Evolutionary conservation across 2,888 invertebrate species (phyloP).

Genomic region (Nycteola revayana): DNA sequence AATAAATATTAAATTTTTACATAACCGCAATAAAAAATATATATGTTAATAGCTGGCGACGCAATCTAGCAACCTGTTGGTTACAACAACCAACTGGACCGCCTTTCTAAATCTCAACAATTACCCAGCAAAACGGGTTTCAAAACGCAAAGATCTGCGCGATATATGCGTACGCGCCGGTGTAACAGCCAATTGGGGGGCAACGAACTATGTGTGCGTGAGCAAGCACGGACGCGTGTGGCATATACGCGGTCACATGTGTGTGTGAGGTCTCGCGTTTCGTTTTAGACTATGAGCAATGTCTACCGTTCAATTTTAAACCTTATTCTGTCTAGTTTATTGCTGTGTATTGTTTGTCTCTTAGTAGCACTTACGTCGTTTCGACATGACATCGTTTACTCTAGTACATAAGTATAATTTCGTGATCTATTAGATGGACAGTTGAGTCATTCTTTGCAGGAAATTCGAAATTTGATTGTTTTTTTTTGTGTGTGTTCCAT

Average conservation of each 20-base stretch:
- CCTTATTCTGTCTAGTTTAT: conserved; percentile 39
- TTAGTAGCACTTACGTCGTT: no score
- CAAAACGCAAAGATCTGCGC: conserved; percentile 52
- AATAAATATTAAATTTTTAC: conserved; percentile 39
- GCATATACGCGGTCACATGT: conserved; percentile 25
- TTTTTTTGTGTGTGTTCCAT: conserved; percentile 36
- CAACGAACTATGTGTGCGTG: conserved; percentile 36
- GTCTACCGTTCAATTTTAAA: conserved; percentile 28
- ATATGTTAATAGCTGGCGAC: conserved; percentile 35
- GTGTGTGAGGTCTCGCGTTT: conserved; percentile 28
- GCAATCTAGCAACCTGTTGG: conserved; percentile 36
- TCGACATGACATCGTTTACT: conserved; percentile 56
- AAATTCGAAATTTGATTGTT: conserved; percentile 50
- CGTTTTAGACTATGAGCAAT: conserved; percentile 2
- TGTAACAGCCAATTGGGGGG: conserved; percentile 41
- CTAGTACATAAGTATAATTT: conserved; percentile 44
- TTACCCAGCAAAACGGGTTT: conserved; percentile 67
- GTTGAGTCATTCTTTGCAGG: conserved; percentile 46
- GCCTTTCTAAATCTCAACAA: conserved; percentile 79
- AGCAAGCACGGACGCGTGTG: conserved; percentile 24
- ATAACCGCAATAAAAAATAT: conserved; percentile 39
- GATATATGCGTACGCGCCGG: conserved; percentile 54
- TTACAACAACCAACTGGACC: conserved; percentile 54
- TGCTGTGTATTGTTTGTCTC: no score
- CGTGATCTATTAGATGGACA: conserved; percentile 62